Evolutionary conservation across 2,113 vertebrate species (phyloP).

Genomic region (Salminus brasiliensis): DNA sequence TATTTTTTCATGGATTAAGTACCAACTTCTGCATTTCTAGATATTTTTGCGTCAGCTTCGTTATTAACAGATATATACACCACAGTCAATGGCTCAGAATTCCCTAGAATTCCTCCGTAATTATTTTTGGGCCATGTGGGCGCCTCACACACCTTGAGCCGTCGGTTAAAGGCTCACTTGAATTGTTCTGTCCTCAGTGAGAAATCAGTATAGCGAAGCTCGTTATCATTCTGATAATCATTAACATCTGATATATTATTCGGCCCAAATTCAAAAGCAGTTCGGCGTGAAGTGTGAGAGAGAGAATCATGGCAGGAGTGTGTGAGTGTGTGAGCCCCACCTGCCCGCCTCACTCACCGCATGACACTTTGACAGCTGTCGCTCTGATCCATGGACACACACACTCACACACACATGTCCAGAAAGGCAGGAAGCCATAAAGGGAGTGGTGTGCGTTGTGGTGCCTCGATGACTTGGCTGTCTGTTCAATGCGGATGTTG

Average conservation of each 20-base stretch:
- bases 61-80: too few relatives aligned
- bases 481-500: slow-evolving; percentile 15
- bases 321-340: slow-evolving; percentile 65
- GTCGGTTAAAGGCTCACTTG: background rate
- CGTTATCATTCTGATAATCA: background rate
- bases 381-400: slow-evolving; percentile 65
- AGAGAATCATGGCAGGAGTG: slow-evolving; percentile 44
- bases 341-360: slow-evolving; percentile 71
- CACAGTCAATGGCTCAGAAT: too few relatives aligned
- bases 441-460: background rate
- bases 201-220: background rate
- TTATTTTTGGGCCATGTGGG: too few relatives aligned
- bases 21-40: too few relatives aligned
- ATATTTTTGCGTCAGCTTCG: too few relatives aligned
- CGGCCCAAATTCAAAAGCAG: background rate
- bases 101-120: too few relatives aligned
- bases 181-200: background rate
- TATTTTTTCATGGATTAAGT: too few relatives aligned
- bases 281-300: slow-evolving; percentile 6
- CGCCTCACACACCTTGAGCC: too few relatives aligned
- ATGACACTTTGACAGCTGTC: slow-evolving; percentile 74
- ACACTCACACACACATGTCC: slow-evolving; percentile 45
- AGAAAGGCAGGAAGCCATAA: background rate
- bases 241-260: too few relatives aligned
- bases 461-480: background rate